These are phyloP conservation scores for Nomada goodeniana DNA, from an alignment of 2,888 invertebrate genomes.

Conservation along the genomic window DNA sequence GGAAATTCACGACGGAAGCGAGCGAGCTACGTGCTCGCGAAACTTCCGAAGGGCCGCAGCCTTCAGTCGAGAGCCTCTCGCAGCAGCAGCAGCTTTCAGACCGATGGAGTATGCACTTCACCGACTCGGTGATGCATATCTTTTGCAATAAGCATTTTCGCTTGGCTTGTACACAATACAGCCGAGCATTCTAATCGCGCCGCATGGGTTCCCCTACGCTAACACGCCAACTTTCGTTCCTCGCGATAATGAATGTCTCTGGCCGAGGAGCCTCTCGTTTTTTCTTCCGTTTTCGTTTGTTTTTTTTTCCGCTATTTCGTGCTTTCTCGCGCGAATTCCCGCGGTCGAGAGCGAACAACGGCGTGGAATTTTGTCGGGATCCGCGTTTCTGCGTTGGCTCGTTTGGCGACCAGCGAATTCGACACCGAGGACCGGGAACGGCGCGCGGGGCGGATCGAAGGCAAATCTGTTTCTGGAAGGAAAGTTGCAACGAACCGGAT, in stretches of 20 bases:
- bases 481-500: conserved; percentile 20
- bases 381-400: neutral
- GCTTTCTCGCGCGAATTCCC: neutral
- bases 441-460: neutral
- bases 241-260: neutral
- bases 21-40: conserved; percentile 53
- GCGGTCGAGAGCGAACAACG: neutral
- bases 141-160: conserved; percentile 52
- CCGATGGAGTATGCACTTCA: conserved; percentile 64
- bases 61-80: conserved; percentile 53
- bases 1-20: conserved; percentile 36
- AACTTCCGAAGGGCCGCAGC: conserved; percentile 54
- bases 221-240: conserved; percentile 27
- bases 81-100: conserved; percentile 59
- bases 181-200: conserved; percentile 33
- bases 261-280: neutral
- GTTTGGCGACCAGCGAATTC: neutral
- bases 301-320: no score
- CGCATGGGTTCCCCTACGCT: neutral
- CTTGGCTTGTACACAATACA: conserved; percentile 32
- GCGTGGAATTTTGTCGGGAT: neutral
- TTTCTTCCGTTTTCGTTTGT: no score
- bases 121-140: conserved; percentile 61
- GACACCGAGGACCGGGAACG: neutral
- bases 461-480: conserved; percentile 15